Conservation (phyloP, 2,797 vertebrate genomes). For the Oceanodroma leucorhoa region DNA sequence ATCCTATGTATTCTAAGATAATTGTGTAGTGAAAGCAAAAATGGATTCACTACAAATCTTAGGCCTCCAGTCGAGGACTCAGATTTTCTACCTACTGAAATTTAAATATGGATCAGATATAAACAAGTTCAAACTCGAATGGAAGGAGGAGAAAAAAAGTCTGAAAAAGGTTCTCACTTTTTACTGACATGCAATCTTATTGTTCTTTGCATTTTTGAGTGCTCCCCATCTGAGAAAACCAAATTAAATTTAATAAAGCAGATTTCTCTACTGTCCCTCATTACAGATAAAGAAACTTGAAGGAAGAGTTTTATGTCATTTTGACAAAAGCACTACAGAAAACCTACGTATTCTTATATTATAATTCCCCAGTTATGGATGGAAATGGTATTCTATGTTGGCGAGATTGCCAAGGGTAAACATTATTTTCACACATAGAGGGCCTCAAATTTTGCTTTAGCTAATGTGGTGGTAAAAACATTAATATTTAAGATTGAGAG, state of each 20-base stretch:
- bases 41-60: neutral
- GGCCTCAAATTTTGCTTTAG: neutral
- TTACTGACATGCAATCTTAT: neutral
- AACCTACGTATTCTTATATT: rapidly evolving
- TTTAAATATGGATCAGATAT: neutral
- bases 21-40: neutral
- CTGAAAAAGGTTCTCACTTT: neutral
- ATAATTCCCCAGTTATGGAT: neutral
- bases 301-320: neutral
- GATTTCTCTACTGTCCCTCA: neutral
- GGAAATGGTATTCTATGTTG: neutral
- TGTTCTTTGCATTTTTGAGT: neutral
- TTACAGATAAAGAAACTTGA: rapidly evolving
- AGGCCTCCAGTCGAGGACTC: neutral
- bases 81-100: neutral
- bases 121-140: neutral
- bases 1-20: neutral
- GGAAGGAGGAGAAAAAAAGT: neutral
- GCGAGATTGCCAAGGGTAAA: neutral
- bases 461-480: neutral
- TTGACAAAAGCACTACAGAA: neutral
- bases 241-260: neutral
- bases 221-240: neutral
- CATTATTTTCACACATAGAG: neutral
- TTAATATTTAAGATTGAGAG: neutral